Percentiles rank a stretch among this genome's conserved stretches.
Conservation (phyloP, 1,140 invertebrate species). For the Chymomyza costata region DNA sequence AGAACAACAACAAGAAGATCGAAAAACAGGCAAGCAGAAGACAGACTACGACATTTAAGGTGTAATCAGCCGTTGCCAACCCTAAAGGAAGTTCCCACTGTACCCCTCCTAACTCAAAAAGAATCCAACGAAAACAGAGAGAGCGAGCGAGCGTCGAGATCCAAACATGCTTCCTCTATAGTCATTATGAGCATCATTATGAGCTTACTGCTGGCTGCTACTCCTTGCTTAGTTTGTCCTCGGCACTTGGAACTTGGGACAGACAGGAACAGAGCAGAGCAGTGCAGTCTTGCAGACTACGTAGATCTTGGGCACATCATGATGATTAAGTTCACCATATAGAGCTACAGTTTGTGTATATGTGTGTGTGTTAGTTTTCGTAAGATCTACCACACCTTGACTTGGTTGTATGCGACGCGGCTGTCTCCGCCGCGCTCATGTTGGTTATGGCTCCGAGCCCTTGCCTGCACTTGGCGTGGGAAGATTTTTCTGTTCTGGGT, state of each 20-base stretch:
- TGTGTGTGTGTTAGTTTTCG: constrained; percentile 31
- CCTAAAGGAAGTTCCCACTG: constrained; percentile 58
- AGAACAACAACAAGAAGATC: no score
- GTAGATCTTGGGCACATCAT: constrained; percentile 43
- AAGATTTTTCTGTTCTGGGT: constrained; percentile 64
- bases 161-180: no score
- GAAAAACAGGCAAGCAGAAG: no score
- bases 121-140: constrained; percentile 15
- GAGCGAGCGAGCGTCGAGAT: constrained; percentile 7
- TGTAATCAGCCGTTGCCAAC: constrained; percentile 66
- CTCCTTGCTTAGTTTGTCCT: no score
- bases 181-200: no score
- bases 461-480: constrained; percentile 73
- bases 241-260: no score
- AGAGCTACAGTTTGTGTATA: constrained; percentile 17
- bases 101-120: constrained; percentile 39
- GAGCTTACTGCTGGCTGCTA: no score
- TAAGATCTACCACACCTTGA: constrained; percentile 56
- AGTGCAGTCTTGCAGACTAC: no score
- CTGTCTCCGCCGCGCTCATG: no score
- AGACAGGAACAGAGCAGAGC: no score
- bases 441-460: constrained; percentile 40
- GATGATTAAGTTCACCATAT: constrained; percentile 24
- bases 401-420: no score
- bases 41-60: constrained; percentile 57